Conservation (phyloP, 2,888 invertebrate genomes). For the Glyphotaelius pellucidus region DNA sequence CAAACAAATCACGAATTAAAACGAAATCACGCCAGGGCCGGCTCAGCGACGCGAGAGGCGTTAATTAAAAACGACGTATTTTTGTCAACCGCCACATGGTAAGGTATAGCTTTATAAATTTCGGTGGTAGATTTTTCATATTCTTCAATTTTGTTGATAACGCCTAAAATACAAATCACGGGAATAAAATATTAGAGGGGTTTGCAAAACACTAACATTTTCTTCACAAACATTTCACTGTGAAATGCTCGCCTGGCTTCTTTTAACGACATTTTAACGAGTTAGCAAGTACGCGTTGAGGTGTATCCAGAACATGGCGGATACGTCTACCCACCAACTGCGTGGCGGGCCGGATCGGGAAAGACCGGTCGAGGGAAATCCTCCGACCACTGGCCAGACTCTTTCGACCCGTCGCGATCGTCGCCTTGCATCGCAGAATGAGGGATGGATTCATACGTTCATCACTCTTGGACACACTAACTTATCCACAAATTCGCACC, state of each 20-base stretch:
- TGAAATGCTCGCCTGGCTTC: neutral
- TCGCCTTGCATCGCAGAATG: no score
- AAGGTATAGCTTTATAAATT: neutral
- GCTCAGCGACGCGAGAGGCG: neutral
- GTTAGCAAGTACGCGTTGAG: no score
- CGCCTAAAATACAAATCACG: neutral
- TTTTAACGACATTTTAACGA: neutral
- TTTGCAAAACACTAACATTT: neutral
- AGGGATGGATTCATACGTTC: no score
- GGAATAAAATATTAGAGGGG: neutral
- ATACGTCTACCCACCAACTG: no score
- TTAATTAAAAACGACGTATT: neutral
- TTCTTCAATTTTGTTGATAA: neutral
- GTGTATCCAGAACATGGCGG: no score
- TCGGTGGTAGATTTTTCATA: neutral
- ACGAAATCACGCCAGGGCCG: slow-evolving; percentile 50
- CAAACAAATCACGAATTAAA: slow-evolving; percentile 58
- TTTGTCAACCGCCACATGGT: neutral
- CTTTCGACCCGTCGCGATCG: no score
- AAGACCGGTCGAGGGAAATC: no score
- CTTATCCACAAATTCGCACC: no score
- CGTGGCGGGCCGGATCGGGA: no score
- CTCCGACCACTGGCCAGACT: no score
- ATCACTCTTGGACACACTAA: no score
- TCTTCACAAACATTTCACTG: neutral